These are phyloP conservation scores for Sebastolobus alascanus DNA, from an alignment of 2,797 vertebrate species.

Conservation along the genomic window DNA sequence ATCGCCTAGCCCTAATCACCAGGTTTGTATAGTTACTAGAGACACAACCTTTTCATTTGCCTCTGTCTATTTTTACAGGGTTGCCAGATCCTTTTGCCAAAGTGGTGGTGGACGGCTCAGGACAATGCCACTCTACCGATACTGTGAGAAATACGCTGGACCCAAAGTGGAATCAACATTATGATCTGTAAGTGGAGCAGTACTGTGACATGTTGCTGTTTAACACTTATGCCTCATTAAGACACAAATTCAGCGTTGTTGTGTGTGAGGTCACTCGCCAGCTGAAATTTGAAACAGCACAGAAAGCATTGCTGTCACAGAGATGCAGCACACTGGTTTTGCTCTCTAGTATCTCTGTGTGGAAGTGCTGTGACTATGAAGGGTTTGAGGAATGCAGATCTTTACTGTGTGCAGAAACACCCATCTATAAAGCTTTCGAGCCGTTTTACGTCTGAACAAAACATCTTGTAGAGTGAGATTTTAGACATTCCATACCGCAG, in stretches of 20 bases:
- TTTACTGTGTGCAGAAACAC: constrained; percentile 40
- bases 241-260: constrained; percentile 8
- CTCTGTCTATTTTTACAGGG: constrained; percentile 80
- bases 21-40: constrained; percentile 5
- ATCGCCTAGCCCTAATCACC: too few species aligned
- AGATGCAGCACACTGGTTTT: constrained; percentile 6
- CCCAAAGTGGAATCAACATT: constrained; percentile 99
- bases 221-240: constrained; percentile 4
- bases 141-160: constrained; percentile 99
- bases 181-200: constrained; percentile 92
- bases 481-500: constrained; percentile 29
- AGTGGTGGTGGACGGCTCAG: constrained; percentile 98
- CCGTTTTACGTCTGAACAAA: constrained; percentile 28
- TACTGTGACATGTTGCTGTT: neutral
- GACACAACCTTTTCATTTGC: neutral
- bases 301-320: constrained; percentile 3
- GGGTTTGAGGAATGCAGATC: constrained; percentile 57
- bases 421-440: constrained; percentile 38
- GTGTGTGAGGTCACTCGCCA: neutral
- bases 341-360: neutral
- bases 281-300: neutral
- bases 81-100: constrained; percentile 99
- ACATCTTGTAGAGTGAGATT: constrained; percentile 44
- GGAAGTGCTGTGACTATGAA: constrained; percentile 33
- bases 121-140: constrained; percentile 99